These are phyloP conservation scores for Oophaga pumilio DNA, from an alignment of 2,113 vertebrate genomes.

Conservation along the genomic window DNA sequence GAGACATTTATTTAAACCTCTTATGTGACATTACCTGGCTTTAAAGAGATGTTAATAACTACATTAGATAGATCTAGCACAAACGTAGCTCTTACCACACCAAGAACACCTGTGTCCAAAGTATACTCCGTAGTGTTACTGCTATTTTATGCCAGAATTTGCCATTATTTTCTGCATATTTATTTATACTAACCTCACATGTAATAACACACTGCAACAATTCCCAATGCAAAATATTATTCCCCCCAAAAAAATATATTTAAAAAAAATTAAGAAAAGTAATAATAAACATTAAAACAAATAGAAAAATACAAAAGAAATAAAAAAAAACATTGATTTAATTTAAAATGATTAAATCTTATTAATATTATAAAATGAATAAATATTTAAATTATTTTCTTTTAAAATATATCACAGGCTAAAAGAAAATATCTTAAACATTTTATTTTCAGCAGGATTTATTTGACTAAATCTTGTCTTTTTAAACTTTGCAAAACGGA, in stretches of 20 bases:
- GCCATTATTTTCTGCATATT: not conserved
- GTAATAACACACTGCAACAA: not conserved
- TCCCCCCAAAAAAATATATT: too few species aligned
- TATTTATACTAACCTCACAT: not conserved
- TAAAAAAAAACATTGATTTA: too few species aligned
- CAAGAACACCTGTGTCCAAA: constrained; percentile 65
- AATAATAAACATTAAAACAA: too few species aligned
- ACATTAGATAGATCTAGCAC: constrained; percentile 68
- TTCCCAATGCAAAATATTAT: not conserved
- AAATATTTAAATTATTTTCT: too few species aligned
- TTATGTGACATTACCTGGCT: constrained; percentile 70
- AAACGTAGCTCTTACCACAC: constrained; percentile 67
- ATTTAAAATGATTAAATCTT: too few species aligned
- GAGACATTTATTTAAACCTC: constrained; percentile 69
- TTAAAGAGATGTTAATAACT: constrained; percentile 70
- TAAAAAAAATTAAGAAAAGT: too few species aligned
- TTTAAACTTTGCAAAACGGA: not conserved
- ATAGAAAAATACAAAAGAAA: too few species aligned
- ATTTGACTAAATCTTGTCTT: not conserved
- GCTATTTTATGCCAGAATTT: constrained; percentile 53
- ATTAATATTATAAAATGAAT: too few species aligned
- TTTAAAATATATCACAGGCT: too few species aligned
- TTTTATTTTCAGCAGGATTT: not conserved
- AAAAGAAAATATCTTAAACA: too few species aligned
- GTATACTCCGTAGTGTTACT: constrained; percentile 59